Base-by-base conservation (phyloP, 35 echinoderm and acorn worm genomes). In the Ophioderma brevispina region DNA sequence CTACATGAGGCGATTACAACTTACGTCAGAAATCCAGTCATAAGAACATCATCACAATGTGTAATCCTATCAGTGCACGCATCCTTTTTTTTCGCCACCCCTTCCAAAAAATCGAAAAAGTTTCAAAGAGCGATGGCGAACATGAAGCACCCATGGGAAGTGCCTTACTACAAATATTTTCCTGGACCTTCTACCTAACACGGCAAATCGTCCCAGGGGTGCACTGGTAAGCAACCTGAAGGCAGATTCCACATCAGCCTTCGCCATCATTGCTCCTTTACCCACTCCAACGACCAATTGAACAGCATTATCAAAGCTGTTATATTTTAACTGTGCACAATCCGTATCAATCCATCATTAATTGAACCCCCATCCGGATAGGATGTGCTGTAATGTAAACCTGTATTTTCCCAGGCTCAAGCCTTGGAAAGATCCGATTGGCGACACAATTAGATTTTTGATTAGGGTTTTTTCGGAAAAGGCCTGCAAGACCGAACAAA, bases 361-460 rank as follows among this genome's bases (percentile, higher is more conserved):
- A 90, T 37, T 37, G 79, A 90, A 13, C 35, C 33, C 41, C 89
- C 89, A 33, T 39, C 50, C 0, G 89, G 89, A 75, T 63, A 90
- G 89, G 84, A 90, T 32, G 38, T 84, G 89, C 35, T 90, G 81
- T 40, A 90, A n/a, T n/a, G n/a, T 90, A 17, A 90, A 36, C 31
- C 89, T 79, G 38, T 64, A 90, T 33, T 81, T 55, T 18, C 55
- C 49, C 37, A n/a, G 80, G 89, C 32, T 84, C 23, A 10, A 15
- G 39, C 36, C 85, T 91, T 32, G 89, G 89, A 40, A 84, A 80
- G 1, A 91, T 32, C 13, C 89, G 17, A 91, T 83, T 31, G 89
- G 89, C 34, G 81, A 91, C 21, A 43, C 34, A 2, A 50, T 40
- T 28, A 90, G 37, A 82, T 52, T 64, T 21, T 30, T n/a, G 25